A percentile compares a stretch with the other conserved stretches of the same genome.
Evolutionary conservation across 2,888 invertebrate genomes (phyloP).

Genomic region (Cheilosia vernalis): DNA sequence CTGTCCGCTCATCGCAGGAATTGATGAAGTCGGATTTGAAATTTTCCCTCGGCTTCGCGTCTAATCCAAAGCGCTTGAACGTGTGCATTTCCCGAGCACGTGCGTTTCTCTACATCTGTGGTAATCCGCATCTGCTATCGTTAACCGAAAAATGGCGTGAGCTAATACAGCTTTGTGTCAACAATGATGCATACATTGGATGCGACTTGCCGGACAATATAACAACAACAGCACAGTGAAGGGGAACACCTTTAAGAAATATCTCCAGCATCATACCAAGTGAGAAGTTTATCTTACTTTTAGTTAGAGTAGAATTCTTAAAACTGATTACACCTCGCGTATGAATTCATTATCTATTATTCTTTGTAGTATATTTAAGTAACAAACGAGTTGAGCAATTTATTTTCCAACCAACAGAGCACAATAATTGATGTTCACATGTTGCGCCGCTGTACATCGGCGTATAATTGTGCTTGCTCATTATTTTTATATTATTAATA

Average conservation of each 20-base stretch:
- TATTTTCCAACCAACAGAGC: no score
- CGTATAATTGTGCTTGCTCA: neutral
- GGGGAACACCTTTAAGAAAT: neutral
- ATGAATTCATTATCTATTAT: no score
- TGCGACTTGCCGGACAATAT: constrained; percentile 85
- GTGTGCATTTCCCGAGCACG: constrained; percentile 93
- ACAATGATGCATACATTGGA: constrained; percentile 88
- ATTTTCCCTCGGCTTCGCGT: constrained; percentile 89
- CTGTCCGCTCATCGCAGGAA: constrained; percentile 85
- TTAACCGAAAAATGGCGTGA: constrained; percentile 88
- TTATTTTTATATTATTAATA: neutral
- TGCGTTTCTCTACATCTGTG: constrained; percentile 90
- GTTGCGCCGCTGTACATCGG: no score
- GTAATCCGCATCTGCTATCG: constrained; percentile 90
- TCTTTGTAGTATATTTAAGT: no score
- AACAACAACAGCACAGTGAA: neutral
- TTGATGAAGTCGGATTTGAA: constrained; percentile 83
- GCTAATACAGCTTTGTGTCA: constrained; percentile 86
- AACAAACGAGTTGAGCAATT: no score
- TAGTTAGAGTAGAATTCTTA: neutral
- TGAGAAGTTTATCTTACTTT: neutral
- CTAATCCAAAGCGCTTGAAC: constrained; percentile 91
- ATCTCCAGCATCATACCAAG: neutral
- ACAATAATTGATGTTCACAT: no score
- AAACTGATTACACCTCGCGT: no score